Evolutionary conservation across 1,140 invertebrate species (phyloP).

Genomic region (Sarcophaga bullata): DNA sequence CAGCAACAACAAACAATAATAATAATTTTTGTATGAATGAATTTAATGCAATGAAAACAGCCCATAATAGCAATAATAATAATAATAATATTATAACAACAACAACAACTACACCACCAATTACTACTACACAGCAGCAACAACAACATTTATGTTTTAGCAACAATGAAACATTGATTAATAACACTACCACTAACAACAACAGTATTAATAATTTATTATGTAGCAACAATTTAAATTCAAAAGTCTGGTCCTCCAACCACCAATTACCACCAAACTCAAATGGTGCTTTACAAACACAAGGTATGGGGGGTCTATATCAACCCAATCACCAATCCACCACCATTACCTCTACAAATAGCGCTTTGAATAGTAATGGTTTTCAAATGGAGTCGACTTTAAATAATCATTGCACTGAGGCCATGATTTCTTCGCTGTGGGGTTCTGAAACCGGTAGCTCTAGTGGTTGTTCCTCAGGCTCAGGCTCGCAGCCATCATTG

Average conservation of each 20-base stretch:
- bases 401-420: constrained; percentile 47
- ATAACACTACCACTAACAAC: constrained; percentile 42
- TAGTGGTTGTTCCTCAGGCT: constrained; percentile 61
- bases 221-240: constrained; percentile 64
- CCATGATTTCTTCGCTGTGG: constrained; percentile 59
- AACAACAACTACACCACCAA: constrained; percentile 37
- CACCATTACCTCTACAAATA: neutral
- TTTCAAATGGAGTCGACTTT: constrained; percentile 44
- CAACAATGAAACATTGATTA: constrained; percentile 47
- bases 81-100: constrained; percentile 26
- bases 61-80: neutral
- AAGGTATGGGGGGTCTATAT: constrained; percentile 30
- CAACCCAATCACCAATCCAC: neutral
- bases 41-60: constrained; percentile 38
- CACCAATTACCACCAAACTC: constrained; percentile 39
- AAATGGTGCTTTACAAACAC: constrained; percentile 46
- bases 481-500: constrained; percentile 60
- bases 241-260: constrained; percentile 30
- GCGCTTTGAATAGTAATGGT: constrained; percentile 23
- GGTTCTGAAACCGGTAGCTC: constrained; percentile 49
- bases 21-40: constrained; percentile 45
- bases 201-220: constrained; percentile 66
- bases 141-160: constrained; percentile 46
- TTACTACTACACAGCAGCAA: constrained; percentile 26
- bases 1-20: constrained; percentile 42